Conservation (phyloP, 2,888 invertebrate genomes). For the Drosophila crucigera region DNA sequence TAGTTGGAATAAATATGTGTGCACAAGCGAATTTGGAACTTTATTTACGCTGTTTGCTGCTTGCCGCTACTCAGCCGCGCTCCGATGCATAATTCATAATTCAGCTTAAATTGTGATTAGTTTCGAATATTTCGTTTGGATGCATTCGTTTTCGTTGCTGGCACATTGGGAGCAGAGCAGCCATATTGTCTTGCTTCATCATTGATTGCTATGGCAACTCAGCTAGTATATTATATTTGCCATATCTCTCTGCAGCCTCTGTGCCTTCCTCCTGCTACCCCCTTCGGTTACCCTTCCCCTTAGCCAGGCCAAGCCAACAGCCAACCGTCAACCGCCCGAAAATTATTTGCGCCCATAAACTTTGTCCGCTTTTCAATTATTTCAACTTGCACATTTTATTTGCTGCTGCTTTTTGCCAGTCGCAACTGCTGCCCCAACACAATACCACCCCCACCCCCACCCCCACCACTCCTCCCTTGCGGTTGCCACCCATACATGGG, state of each 20-base stretch:
- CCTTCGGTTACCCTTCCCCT: neutral
- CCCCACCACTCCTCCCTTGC: neutral
- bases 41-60: neutral
- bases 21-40: neutral
- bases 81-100: neutral
- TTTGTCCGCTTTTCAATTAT: conserved; percentile 73
- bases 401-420: conserved; percentile 46
- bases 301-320: neutral
- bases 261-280: neutral
- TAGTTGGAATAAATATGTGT: neutral
- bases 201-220: conserved; percentile 12
- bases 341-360: conserved; percentile 70
- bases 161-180: neutral
- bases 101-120: neutral
- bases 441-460: neutral
- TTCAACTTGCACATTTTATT: conserved; percentile 64
- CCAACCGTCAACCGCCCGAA: conserved; percentile 37
- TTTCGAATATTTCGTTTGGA: neutral
- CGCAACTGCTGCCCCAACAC: conserved; percentile 8
- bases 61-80: too few species aligned
- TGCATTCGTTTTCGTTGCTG: neutral
- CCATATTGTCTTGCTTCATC: neutral
- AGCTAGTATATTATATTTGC: neutral
- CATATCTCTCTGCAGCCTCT: neutral
- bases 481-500: conserved; percentile 46